Conservation (phyloP, 2,113 vertebrate species). For the Myotis davidii region DNA sequence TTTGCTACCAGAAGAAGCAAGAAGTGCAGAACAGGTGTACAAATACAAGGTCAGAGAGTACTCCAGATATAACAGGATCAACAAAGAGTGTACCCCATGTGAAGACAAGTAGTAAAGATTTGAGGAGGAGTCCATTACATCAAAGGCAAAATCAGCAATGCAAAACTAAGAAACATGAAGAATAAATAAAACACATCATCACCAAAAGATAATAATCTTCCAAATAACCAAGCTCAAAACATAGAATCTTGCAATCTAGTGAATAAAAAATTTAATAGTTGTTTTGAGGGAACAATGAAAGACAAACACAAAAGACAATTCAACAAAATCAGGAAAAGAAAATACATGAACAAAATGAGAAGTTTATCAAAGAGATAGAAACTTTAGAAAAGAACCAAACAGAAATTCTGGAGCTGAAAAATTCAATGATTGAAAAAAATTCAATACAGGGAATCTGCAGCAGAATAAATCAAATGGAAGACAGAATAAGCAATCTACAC, state of each 20-base stretch:
- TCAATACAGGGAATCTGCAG: background rate
- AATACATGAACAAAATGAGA: background rate
- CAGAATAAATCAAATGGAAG: background rate
- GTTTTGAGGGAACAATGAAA: background rate
- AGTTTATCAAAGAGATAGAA: background rate
- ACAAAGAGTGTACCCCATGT: background rate
- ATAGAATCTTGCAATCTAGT: background rate
- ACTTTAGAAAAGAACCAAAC: background rate
- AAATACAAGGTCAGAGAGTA: background rate
- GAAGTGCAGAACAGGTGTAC: background rate
- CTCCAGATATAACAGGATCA: background rate
- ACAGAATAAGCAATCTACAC: background rate
- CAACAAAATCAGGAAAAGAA: background rate
- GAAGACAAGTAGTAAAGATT: background rate
- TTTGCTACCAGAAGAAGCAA: background rate
- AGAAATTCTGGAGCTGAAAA: background rate
- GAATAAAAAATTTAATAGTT: background rate
- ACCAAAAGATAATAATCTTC: background rate
- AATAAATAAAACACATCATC: background rate
- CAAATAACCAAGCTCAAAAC: background rate
- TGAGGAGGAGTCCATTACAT: background rate
- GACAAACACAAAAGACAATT: background rate
- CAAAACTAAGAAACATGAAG: background rate
- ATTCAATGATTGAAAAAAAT: background rate
- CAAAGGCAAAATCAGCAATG: background rate